phyloP scores from a whole-genome alignment of 2,888 invertebrate species.

The Muscina levida region DNA sequence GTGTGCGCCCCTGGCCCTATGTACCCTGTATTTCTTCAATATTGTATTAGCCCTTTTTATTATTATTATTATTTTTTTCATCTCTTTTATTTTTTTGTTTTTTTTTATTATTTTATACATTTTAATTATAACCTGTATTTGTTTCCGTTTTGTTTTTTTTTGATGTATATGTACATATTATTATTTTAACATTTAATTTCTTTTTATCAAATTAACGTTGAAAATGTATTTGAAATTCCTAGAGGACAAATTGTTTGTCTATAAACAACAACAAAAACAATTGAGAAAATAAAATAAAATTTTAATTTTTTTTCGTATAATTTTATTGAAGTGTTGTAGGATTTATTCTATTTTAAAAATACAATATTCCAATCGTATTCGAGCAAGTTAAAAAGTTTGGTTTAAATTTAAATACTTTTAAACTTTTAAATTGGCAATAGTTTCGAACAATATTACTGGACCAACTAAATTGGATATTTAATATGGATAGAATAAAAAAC shows the following conservation, averaged over 20 bases:
- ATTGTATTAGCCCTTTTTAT: slow-evolving; percentile 11
- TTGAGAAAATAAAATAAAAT: slow-evolving; percentile 14
- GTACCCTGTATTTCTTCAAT: slow-evolving; percentile 10
- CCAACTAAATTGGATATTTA: no score
- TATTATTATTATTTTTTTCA: background rate
- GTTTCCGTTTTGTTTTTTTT: slow-evolving; percentile 7
- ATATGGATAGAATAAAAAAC: no score
- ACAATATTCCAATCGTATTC: no score
- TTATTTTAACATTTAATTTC: slow-evolving; percentile 11
- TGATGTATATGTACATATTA: slow-evolving; percentile 3
- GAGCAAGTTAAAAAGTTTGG: no score
- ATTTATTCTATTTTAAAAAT: background rate
- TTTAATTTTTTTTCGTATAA: slow-evolving; percentile 13
- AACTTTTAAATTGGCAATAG: no score
- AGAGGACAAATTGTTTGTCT: background rate
- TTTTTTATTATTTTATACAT: background rate
- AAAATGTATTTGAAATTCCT: slow-evolving; percentile 7
- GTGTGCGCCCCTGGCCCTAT: background rate
- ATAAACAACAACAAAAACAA: no score
- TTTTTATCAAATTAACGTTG: background rate
- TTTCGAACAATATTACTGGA: no score
- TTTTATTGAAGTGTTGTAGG: background rate
- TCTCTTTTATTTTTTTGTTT: background rate
- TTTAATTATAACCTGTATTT: background rate
- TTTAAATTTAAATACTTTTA: no score